Conservation (phyloP, 2,113 vertebrate genomes). For the Gymnarchus niloticus region DNA sequence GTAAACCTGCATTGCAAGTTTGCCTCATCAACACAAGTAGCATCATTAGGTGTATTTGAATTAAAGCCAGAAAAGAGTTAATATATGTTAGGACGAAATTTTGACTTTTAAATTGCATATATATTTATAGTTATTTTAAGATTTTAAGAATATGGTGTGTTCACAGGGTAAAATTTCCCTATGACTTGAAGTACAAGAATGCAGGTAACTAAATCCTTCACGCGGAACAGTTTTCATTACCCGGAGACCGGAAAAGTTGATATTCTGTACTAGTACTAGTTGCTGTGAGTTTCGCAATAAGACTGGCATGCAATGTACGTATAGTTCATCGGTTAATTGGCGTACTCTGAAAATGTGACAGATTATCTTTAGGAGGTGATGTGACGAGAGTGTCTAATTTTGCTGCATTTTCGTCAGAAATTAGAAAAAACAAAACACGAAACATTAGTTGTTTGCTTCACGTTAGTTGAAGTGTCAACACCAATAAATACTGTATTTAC, state of each 20-base stretch:
- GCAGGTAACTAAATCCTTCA: not conserved
- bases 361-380: not conserved
- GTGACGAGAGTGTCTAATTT: not conserved
- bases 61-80: too few species aligned
- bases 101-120: too few species aligned
- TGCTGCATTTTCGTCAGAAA: not conserved
- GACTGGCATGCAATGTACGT: not conserved
- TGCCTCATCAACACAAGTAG: not conserved
- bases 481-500: too few species aligned
- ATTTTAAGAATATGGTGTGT: not conserved
- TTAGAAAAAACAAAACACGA: conserved; percentile 30
- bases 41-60: too few species aligned
- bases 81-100: too few species aligned
- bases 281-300: not conserved
- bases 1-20: not conserved
- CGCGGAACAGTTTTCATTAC: not conserved
- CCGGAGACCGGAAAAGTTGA: not conserved
- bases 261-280: not conserved
- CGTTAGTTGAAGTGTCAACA: too few species aligned
- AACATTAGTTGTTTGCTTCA: conserved; percentile 42
- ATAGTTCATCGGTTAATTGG: too few species aligned
- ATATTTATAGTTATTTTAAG: too few species aligned
- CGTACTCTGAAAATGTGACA: not conserved
- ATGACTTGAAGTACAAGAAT: not conserved
- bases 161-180: not conserved